phyloP scores from a whole-genome alignment of 2,888 invertebrate species.

The Macrophya annulata region DNA sequence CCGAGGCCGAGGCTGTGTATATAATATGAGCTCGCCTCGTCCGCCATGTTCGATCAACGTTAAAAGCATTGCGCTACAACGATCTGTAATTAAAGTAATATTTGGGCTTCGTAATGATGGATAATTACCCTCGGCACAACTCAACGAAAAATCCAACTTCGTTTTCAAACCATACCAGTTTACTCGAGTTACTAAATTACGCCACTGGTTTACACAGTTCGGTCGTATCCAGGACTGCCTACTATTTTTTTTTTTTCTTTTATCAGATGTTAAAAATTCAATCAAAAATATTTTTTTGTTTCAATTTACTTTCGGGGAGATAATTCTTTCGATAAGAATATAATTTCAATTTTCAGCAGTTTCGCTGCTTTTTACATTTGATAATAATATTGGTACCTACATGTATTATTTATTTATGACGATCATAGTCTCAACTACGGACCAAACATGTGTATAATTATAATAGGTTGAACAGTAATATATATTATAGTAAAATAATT shows the following conservation, averaged over 20 bases:
- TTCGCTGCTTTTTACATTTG: neutral
- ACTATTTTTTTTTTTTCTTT: neutral
- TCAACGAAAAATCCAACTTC: constrained; percentile 44
- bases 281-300: neutral
- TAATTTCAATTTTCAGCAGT: neutral
- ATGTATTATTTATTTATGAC: too few species aligned
- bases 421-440: too few species aligned
- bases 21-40: constrained; percentile 29
- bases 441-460: too few species aligned
- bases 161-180: constrained; percentile 32
- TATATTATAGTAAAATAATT: neutral
- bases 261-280: neutral
- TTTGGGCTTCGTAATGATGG: constrained; percentile 74
- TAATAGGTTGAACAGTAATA: neutral
- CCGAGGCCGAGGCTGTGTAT: constrained; percentile 6
- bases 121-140: constrained; percentile 67
- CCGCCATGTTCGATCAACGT: constrained; percentile 60
- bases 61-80: constrained; percentile 66
- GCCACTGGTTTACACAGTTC: constrained; percentile 13
- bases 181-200: constrained; percentile 48
- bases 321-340: neutral
- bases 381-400: neutral
- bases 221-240: neutral
- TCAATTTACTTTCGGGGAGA: neutral
- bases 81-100: constrained; percentile 73